These are phyloP conservation scores for Pangasianodon hypophthalmus DNA, from an alignment of 2,113 vertebrate genomes.

Conservation along the genomic window DNA sequence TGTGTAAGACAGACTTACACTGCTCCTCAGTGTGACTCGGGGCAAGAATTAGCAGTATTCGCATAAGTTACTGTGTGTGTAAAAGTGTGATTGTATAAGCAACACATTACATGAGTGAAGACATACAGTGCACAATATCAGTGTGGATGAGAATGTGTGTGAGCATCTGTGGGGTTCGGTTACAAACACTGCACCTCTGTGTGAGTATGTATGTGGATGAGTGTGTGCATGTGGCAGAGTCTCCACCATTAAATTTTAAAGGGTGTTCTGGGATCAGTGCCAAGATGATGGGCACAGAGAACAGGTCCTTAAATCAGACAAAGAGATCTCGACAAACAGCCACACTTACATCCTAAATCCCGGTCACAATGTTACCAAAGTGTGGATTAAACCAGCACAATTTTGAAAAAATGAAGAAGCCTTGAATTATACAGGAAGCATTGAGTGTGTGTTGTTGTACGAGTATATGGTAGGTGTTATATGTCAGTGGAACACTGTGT, in stretches of 20 bases:
- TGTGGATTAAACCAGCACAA: not conserved
- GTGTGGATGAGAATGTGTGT: not conserved
- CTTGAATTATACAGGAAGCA: not conserved
- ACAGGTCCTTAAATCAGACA: slow-evolving; percentile 40
- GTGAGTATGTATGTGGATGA: not conserved
- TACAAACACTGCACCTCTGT: not conserved
- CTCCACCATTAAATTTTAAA: slow-evolving; percentile 49
- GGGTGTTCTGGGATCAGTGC: slow-evolving; percentile 39
- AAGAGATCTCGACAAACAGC: not conserved
- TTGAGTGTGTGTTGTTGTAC: not conserved
- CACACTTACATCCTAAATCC: not conserved
- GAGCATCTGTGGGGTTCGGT: not conserved
- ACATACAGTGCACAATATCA: not conserved
- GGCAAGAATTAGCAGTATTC: not conserved
- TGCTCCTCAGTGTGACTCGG: not conserved
- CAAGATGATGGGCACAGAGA: slow-evolving; percentile 7
- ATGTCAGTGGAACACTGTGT: not conserved
- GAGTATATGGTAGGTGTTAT: not conserved
- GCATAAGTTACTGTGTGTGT: not conserved
- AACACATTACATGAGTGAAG: slow-evolving; percentile 49
- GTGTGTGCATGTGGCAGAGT: not conserved
- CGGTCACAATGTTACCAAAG: not conserved
- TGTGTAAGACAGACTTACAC: slow-evolving; percentile 45
- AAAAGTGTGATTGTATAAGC: not conserved
- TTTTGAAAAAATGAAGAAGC: not conserved